Evolutionary conservation across 1,140 invertebrate genomes (phyloP), one percentile per base, ranked within the genome.

Genomic region (Octopus bimaculoides): DNA sequence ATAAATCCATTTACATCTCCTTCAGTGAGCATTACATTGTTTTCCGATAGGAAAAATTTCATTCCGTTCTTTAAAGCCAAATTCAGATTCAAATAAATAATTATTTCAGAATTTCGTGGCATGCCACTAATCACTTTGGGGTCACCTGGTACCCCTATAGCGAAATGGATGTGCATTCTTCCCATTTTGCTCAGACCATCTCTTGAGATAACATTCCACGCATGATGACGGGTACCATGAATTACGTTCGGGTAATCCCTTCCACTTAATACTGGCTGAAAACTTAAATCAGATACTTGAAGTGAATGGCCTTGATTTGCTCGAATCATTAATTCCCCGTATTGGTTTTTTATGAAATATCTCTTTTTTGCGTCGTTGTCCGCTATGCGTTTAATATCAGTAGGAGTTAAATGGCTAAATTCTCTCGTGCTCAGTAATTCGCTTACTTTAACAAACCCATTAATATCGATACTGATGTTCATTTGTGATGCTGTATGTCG

Each of bases 281-380:
- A 85, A 14, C 88, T 91, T 10, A 91, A 81, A 82, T 92, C 86
- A 5, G 4, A 14, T n/a, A 8, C 7, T 17, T 14, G 66, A 73
- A 95, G 88, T 6, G 92, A 92, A 89, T 96, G 95, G 9, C 95
- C 95, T 86, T 96, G 95, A 87, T 95, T 95, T 3, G 95, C 95
- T 87, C 93, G 92, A 76, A 96, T 94, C 85, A 93, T 92, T 54
- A 93, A 86, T 54, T 84, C 81, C 10, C 91, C 90, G 41, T 85
- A 87, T 78, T 92, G 89, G 9, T 56, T 80, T 52, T 90, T 84
- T 17, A 94, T 81, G 10, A 87, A 86, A 87, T 93, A 95, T 81
- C 94, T 90, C 82, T 94, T 89, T 84, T 95, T 95, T 79, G 92
- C 90, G 89, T 94, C 93, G 12, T 84, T 90, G 17, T 85, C 84